These are phyloP conservation scores for Nowickia ferox DNA, from an alignment of 2,888 invertebrate species.

Conservation along the genomic window DNA sequence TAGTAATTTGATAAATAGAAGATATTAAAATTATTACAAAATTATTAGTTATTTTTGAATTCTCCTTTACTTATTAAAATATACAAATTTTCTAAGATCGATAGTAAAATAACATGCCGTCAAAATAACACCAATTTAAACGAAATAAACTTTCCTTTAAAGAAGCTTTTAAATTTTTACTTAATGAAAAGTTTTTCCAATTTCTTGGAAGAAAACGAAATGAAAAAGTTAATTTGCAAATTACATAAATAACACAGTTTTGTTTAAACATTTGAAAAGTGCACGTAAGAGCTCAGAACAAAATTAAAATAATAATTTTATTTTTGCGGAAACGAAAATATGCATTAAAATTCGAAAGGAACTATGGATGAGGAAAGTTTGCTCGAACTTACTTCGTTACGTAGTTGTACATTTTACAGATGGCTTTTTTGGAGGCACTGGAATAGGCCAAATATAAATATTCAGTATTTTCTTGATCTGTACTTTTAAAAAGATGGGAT, in stretches of 20 bases:
- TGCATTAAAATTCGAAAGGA: not conserved
- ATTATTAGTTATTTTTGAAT: constrained; percentile 33
- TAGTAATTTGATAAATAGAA: constrained; percentile 66
- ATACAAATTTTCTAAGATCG: constrained; percentile 27
- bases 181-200: constrained; percentile 14
- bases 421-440: constrained; percentile 74
- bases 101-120: constrained; percentile 42
- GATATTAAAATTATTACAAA: constrained; percentile 59
- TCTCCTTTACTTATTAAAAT: constrained; percentile 22
- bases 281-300: constrained; percentile 19
- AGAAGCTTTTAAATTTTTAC: constrained; percentile 7
- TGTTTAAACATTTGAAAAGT: constrained; percentile 27
- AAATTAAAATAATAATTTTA: constrained; percentile 27
- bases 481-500: constrained; percentile 76
- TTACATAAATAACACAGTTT: not conserved
- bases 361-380: not conserved
- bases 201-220: constrained; percentile 4
- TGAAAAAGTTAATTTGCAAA: constrained; percentile 20
- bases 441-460: constrained; percentile 79
- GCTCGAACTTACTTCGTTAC: constrained; percentile 78
- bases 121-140: constrained; percentile 48
- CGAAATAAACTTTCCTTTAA: constrained; percentile 6
- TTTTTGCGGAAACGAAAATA: not conserved
- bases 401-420: constrained; percentile 78
- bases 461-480: constrained; percentile 77